Conservation (phyloP, 2,797 vertebrate genomes). For the Falco novaeseelandiae region DNA sequence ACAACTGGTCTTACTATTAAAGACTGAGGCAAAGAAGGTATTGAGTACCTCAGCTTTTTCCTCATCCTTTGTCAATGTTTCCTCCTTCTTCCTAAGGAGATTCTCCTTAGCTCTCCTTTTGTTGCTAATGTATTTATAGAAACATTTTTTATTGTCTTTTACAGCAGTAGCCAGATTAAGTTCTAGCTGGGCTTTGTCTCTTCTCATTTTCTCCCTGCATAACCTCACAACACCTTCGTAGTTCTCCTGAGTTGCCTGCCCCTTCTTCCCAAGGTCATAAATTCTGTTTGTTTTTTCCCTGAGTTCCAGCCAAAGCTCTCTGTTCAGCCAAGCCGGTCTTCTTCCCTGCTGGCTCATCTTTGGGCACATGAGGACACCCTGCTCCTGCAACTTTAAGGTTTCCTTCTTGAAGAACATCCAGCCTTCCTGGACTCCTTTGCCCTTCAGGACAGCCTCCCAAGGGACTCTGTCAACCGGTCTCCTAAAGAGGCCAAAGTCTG, state of each 20-base stretch:
- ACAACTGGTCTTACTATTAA: not conserved
- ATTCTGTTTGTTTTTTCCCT: not conserved
- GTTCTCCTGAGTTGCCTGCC: not conserved
- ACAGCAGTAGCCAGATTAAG: not conserved
- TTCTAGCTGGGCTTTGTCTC: not conserved
- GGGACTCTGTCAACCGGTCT: not conserved
- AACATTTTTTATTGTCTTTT: not conserved
- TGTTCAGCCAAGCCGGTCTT: not conserved
- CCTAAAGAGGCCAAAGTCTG: not conserved
- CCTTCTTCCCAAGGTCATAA: not conserved
- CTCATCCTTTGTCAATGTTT: not conserved
- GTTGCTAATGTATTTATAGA: too few relatives aligned
- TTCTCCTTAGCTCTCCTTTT: too few relatives aligned
- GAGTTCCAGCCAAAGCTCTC: not conserved
- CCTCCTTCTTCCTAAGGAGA: not conserved
- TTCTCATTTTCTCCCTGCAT: not conserved
- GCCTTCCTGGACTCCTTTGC: not conserved
- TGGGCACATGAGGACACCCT: accelerated
- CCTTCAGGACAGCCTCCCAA: not conserved
- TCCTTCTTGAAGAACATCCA: not conserved
- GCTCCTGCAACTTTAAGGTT: not conserved
- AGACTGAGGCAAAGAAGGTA: not conserved
- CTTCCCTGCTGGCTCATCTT: not conserved
- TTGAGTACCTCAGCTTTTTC: not conserved
- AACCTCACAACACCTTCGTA: not conserved